Evolutionary conservation across 37 sponge, comb jelly and placozoan species (phyloP), one percentile per base, ranked within the genome.

Genomic region (Cliona cf. orientalis): DNA sequence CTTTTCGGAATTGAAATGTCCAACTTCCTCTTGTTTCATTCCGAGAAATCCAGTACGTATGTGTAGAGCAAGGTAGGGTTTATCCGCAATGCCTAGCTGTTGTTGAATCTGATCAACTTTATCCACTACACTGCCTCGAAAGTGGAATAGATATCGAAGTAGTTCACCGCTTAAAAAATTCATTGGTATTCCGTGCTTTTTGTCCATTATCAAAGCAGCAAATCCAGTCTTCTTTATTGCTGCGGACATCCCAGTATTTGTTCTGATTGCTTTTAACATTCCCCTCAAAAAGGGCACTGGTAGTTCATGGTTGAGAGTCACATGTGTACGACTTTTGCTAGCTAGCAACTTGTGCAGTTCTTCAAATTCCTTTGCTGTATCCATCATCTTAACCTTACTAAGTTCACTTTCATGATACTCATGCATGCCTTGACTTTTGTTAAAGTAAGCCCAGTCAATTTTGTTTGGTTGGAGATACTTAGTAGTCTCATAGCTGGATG

Each of bases 41-140:
- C 68, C 68, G 36, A 31, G 9, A 36, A 67, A 67, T 17, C 39
- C 68, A 37, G 68, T 67, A 5, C 68, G 4, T 36, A 67, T 32
- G 38, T 67, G 68, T 19, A 67, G 14, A 7, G 34, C 68, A 33
- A 67, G 34, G 17, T 33, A 67, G 5, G 68, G 40, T 6, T 4
- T 35, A 67, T n/a, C n/a, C n/a, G 36, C 4, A 6, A 67, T 25
- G 2, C 68, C 68, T 37, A 67, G 25, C 2, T 21, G 17, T 21
- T 35, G 25, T 32, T 67, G 39, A 19, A 67, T 36, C 17, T 67
- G 39, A 32, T 36, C 36, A 19, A 67, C 68, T 67, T 4, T 36
- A 67, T 33, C 5, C 9, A 36, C 5, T 7, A 67, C 34, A 19
- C 36, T 11, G 4, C 14, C 5, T 6, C 14, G 4, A 32, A 67